These are phyloP conservation scores for Lontra canadensis DNA, from an alignment of 2,113 vertebrate genomes.

Conservation along the genomic window DNA sequence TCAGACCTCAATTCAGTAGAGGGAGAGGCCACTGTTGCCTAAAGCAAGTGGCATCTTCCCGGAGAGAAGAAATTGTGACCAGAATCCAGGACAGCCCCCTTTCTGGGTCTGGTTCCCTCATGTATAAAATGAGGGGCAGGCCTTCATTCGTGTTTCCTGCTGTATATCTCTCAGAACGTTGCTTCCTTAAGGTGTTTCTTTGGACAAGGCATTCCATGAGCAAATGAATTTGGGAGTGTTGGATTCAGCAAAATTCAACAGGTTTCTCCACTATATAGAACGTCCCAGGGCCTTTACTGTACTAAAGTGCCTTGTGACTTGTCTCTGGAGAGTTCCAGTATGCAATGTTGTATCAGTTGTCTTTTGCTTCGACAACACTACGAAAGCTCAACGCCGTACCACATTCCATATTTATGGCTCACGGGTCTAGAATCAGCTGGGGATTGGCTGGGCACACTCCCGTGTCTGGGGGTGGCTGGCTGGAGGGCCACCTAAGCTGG, in stretches of 20 bases:
- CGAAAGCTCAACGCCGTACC: not conserved
- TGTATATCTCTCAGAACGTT: not conserved
- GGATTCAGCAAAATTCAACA: not conserved
- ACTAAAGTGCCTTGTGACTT: not conserved
- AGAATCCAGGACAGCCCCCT: not conserved
- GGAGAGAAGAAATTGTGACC: not conserved
- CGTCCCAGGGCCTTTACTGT: not conserved
- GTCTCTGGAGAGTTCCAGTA: not conserved
- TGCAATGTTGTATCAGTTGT: not conserved
- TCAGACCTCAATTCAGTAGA: not conserved
- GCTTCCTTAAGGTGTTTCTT: not conserved
- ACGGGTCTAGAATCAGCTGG: not conserved
- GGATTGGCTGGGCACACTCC: not conserved
- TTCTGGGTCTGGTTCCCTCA: not conserved
- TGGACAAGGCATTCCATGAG: not conserved
- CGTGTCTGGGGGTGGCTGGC: not conserved
- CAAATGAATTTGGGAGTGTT: conserved; percentile 1
- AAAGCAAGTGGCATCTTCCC: not conserved
- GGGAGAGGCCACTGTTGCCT: not conserved
- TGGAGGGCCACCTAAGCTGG: not conserved
- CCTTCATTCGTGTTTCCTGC: not conserved
- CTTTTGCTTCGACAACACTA: not conserved
- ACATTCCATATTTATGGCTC: not conserved
- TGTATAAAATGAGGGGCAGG: not conserved
- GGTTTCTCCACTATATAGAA: not conserved